These are phyloP conservation scores for Diloba caeruleocephala DNA, from an alignment of 2,888 invertebrate species.

Conservation along the genomic window DNA sequence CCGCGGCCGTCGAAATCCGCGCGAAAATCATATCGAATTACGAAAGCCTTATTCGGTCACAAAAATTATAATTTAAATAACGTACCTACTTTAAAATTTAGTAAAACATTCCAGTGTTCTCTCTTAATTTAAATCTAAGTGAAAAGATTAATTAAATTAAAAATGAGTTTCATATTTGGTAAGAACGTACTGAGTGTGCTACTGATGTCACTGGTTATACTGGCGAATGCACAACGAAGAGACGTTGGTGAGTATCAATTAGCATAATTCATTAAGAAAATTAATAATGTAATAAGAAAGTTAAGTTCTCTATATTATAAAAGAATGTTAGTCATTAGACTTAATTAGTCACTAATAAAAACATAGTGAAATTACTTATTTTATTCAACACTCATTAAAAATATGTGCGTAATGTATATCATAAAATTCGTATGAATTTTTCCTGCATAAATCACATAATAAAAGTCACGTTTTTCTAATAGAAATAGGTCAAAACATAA, in stretches of 20 bases:
- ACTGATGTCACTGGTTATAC: constrained; percentile 78
- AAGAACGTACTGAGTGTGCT: constrained; percentile 79
- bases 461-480: background rate
- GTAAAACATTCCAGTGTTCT: constrained; percentile 13
- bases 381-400: background rate
- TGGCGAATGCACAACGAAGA: constrained; percentile 83
- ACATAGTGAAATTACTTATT: background rate
- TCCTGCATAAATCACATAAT: constrained; percentile 4
- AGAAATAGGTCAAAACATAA: constrained; percentile 1
- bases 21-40: constrained; percentile 78
- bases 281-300: constrained; percentile 3
- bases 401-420: background rate
- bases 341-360: background rate
- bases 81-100: constrained; percentile 25
- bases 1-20: constrained; percentile 66
- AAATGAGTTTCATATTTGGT: constrained; percentile 75
- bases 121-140: constrained; percentile 12
- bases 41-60: constrained; percentile 10
- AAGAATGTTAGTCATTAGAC: background rate
- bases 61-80: background rate
- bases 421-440: background rate
- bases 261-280: background rate
- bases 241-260: constrained; percentile 78
- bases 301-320: background rate
- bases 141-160: constrained; percentile 30